These are phyloP conservation scores for Yponomeuta cagnagella DNA, from an alignment of 2,888 invertebrate species.

Conservation along the genomic window DNA sequence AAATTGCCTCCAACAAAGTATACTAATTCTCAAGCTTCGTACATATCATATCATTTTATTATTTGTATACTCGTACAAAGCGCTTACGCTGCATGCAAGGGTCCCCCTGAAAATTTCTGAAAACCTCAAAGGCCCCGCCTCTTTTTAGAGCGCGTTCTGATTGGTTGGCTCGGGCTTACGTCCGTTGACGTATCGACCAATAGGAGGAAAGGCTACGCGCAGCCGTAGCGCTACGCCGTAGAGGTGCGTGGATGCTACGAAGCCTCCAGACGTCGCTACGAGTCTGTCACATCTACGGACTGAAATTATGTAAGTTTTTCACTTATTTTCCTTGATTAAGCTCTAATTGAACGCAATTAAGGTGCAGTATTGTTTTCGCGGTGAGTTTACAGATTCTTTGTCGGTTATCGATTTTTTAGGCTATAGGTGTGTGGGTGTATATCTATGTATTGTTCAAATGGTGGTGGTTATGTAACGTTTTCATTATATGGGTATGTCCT, in stretches of 20 bases:
- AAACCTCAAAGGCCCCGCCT: constrained; percentile 61
- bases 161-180: constrained; percentile 54
- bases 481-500: background rate
- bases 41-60: background rate
- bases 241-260: constrained; percentile 58
- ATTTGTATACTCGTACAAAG: constrained; percentile 5
- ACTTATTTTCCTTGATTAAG: background rate
- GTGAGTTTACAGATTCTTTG: background rate
- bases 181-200: constrained; percentile 54
- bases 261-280: constrained; percentile 48
- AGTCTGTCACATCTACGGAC: constrained; percentile 63
- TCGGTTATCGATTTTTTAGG: constrained; percentile 12
- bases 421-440: constrained; percentile 9
- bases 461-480: constrained; percentile 12
- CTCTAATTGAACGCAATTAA: background rate
- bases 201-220: constrained; percentile 57
- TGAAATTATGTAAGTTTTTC: constrained; percentile 64
- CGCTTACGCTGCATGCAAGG: constrained; percentile 33
- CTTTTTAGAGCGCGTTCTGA: constrained; percentile 51
- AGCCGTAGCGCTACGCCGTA: constrained; percentile 56
- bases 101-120: constrained; percentile 67
- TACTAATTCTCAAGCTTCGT: constrained; percentile 6
- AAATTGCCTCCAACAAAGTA: background rate
- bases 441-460: constrained; percentile 18
- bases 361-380: background rate